Evolutionary conservation across 2,113 vertebrate genomes (phyloP).

Genomic region (Pungitius pungitius): DNA sequence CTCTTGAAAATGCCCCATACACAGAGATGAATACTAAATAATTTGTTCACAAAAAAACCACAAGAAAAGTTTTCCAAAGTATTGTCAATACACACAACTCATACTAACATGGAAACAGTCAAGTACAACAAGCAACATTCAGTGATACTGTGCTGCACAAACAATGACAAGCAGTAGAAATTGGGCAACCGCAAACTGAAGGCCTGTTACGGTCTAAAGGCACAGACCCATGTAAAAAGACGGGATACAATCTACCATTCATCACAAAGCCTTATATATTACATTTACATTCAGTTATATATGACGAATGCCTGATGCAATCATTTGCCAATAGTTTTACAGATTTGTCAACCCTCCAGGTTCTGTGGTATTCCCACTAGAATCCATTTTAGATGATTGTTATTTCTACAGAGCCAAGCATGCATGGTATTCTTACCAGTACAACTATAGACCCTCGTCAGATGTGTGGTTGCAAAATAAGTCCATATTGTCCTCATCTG

Average conservation of each 20-base stretch:
- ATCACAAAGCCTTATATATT: slow-evolving; percentile 27
- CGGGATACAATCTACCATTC: slow-evolving; percentile 13
- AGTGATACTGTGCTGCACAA: slow-evolving; percentile 35
- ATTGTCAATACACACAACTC: slow-evolving; percentile 20
- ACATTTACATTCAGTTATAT: slow-evolving; percentile 26
- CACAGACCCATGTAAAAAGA: slow-evolving; percentile 52
- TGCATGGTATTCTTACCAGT: background rate
- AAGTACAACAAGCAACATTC: slow-evolving; percentile 16
- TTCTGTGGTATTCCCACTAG: background rate
- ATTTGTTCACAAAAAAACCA: slow-evolving; percentile 32
- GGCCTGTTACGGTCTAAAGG: slow-evolving; percentile 56
- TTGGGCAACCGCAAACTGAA: slow-evolving; percentile 33
- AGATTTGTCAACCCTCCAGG: slow-evolving; percentile 14
- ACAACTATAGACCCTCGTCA: slow-evolving; percentile 22
- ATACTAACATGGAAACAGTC: slow-evolving; percentile 8
- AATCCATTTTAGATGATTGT: background rate
- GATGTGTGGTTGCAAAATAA: slow-evolving; percentile 14
- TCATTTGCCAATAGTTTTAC: slow-evolving; percentile 26
- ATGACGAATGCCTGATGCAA: slow-evolving; percentile 53
- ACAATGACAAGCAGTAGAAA: slow-evolving; percentile 26
- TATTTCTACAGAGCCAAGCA: slow-evolving; percentile 25
- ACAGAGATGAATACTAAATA: slow-evolving; percentile 23
- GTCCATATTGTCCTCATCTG: background rate
- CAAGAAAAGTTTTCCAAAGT: slow-evolving; percentile 23
- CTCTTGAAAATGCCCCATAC: slow-evolving; percentile 24